Evolutionary conservation across 2,888 invertebrate genomes (phyloP).

Genomic region (Clepsis dumicolana): DNA sequence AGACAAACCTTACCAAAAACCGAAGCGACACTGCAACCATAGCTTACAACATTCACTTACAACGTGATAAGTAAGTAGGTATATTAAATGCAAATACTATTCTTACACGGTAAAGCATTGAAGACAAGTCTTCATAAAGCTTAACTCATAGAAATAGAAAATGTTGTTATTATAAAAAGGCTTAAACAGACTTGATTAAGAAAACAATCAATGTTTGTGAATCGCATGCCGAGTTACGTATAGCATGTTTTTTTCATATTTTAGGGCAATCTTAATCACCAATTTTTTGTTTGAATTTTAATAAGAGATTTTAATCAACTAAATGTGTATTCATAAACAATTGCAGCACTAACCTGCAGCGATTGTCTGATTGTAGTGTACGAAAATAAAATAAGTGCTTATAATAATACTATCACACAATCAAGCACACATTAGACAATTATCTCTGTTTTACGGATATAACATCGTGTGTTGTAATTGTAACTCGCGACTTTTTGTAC

Average conservation of each 20-base stretch:
- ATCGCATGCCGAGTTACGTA: background rate
- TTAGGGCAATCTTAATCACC: background rate
- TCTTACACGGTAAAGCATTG: slow-evolving; percentile 15
- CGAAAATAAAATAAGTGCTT: slow-evolving; percentile 32
- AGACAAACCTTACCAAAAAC: slow-evolving; percentile 55
- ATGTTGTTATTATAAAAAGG: background rate
- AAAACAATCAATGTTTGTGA: background rate
- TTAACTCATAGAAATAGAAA: background rate
- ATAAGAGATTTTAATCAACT: background rate
- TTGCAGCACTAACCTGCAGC: background rate
- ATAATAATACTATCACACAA: slow-evolving; percentile 57
- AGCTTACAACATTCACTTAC: slow-evolving; percentile 30
- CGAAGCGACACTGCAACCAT: slow-evolving; percentile 31
- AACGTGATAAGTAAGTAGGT: slow-evolving; percentile 20
- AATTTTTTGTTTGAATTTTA: background rate
- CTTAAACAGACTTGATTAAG: background rate
- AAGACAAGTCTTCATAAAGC: background rate
- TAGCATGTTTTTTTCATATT: background rate
- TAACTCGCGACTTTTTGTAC: slow-evolving; percentile 70
- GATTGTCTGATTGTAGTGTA: background rate
- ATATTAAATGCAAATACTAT: slow-evolving; percentile 41
- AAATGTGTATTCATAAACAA: background rate
- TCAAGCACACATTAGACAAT: slow-evolving; percentile 58
- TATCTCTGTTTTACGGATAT: slow-evolving; percentile 48
- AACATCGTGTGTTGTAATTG: slow-evolving; percentile 15